These are phyloP conservation scores for Vidua chalybeata DNA, from an alignment of 2,113 vertebrate species.

Conservation along the genomic window DNA sequence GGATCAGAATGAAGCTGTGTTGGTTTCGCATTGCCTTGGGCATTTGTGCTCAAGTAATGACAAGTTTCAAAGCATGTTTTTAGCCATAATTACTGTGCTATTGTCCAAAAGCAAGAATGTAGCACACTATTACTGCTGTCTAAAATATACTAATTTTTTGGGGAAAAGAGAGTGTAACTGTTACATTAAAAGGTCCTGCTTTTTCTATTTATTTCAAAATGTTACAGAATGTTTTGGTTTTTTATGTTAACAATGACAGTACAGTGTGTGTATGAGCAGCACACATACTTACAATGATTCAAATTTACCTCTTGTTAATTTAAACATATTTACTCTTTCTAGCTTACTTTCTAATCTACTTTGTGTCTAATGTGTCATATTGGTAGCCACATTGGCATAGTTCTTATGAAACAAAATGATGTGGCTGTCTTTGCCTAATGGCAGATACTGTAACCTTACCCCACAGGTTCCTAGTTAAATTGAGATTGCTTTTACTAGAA, in stretches of 20 bases:
- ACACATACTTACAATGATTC: background rate
- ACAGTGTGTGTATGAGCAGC: background rate
- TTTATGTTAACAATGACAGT: background rate
- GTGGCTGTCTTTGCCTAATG: background rate
- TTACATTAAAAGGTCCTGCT: background rate
- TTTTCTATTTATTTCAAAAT: background rate
- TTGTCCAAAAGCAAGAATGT: slow-evolving; percentile 20
- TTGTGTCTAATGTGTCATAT: background rate
- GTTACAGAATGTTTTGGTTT: background rate
- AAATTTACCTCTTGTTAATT: background rate
- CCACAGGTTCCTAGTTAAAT: background rate
- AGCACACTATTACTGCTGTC: background rate
- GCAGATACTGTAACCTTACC: background rate
- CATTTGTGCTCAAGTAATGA: slow-evolving; percentile 24
- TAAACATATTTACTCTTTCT: background rate
- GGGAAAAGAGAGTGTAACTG: background rate
- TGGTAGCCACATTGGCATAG: fast-evolving
- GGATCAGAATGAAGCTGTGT: background rate
- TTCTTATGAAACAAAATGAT: background rate
- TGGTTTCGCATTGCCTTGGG: slow-evolving; percentile 14
- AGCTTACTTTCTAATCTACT: background rate
- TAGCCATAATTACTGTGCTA: background rate
- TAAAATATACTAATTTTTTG: background rate
- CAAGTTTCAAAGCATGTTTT: slow-evolving; percentile 25
- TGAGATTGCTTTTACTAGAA: background rate